Evolutionary conservation across 2,888 invertebrate genomes (phyloP).

Genomic region (Drosophila paucipuncta): DNA sequence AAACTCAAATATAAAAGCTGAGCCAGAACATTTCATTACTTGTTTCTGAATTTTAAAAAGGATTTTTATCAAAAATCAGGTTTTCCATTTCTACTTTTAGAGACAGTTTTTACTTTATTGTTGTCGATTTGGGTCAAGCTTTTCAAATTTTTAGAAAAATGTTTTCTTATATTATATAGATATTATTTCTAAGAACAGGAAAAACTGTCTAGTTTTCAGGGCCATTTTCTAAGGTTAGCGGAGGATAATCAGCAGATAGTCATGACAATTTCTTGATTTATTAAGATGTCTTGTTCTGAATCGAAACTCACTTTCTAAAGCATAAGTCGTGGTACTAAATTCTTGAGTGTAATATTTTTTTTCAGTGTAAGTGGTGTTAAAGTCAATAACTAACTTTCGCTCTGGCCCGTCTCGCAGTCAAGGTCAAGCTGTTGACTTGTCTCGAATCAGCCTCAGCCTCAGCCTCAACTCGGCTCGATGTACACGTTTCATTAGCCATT

Average conservation of each 20-base stretch:
- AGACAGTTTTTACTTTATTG: too few species aligned
- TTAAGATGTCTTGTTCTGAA: neutral
- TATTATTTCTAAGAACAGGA: neutral
- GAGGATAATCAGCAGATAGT: neutral
- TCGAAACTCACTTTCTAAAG: neutral
- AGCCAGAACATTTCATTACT: neutral
- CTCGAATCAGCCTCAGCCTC: neutral
- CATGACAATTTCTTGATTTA: neutral
- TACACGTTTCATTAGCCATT: constrained; percentile 64
- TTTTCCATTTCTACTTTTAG: too few species aligned
- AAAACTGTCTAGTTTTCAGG: neutral
- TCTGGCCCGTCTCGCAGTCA: constrained; percentile 6
- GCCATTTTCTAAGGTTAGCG: neutral
- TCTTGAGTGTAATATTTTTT: neutral
- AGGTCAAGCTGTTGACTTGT: constrained; percentile 46
- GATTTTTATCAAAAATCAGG: neutral
- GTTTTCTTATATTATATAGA: neutral
- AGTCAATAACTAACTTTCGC: neutral
- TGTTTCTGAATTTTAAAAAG: neutral
- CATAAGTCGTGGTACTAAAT: neutral
- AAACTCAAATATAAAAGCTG: neutral
- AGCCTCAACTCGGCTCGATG: neutral
- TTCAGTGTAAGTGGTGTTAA: neutral
- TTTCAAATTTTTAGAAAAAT: neutral
- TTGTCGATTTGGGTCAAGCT: neutral